Base-by-base conservation (phyloP, 2,888 invertebrate species). In the Zaprionus lineosus region DNA sequence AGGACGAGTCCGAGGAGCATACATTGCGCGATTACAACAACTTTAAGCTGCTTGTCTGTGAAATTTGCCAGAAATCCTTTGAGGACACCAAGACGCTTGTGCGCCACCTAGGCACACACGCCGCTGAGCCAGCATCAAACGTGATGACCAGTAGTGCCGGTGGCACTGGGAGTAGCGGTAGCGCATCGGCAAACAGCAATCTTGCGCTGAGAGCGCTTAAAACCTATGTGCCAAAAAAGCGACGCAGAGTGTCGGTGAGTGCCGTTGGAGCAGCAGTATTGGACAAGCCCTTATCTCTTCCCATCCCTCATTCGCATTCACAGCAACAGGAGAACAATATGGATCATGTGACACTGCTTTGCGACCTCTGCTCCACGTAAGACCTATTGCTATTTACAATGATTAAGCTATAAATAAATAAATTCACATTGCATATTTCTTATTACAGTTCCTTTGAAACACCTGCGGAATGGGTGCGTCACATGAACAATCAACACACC, bases 401-500 rank as follows among this genome's bases (percentile, higher is more conserved):
- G 12, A 1, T 5, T 89, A 5, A 5, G 11, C n/a, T 12, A 12
- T 18, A 39, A 57, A 11, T 2, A 3, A 14, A 55, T 9, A 1
- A 15, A 26, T 21, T 9, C 7, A 7, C 18, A 3, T 41, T 26
- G n/a, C n/a, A n/a, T n/a, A n/a, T n/a, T n/a, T n/a, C n/a, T 9
- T 31, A 9, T 41, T 57, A 26, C 39, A 90, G 90, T 48, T 87
- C 92, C 72, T 94, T 94, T 91, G 92, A 94, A 34, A 95, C 95
- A 59, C 96, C 96, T 0, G 95, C 93, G 12, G 95, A 95, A 89
- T 96, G 96, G 96, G 96, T 96, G 36, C 93, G 95, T 2, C 96
- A 96, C 86, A 94, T 96, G 86, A 95, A 96, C 88, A 94, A 93
- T 86, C 93, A 94, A 21, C 96, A 96, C 89, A 96, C 96, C 0